Conservation (phyloP, 2,113 vertebrate genomes). For the Elephantulus edwardii region DNA sequence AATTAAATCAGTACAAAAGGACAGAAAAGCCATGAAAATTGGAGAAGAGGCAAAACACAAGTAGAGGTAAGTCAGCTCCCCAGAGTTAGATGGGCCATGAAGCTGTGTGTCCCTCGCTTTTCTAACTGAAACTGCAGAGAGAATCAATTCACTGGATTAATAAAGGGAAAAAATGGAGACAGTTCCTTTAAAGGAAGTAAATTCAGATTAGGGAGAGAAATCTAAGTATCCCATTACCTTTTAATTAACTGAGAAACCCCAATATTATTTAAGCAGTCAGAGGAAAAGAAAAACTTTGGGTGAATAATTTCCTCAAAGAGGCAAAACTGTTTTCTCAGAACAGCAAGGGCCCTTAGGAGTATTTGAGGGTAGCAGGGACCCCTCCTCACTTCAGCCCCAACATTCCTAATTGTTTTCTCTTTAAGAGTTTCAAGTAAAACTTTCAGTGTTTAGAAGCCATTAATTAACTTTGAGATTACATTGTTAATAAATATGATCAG, state of each 20-base stretch:
- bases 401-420: not conserved
- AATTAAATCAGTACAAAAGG: conserved; percentile 1
- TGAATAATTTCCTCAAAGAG: not conserved
- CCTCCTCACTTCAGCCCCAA: not conserved
- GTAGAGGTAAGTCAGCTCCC: not conserved
- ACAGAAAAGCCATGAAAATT: not conserved
- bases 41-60: not conserved
- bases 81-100: not conserved
- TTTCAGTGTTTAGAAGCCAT: conserved; percentile 1
- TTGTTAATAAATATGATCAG: not conserved
- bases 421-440: not conserved
- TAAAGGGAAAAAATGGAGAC: not conserved
- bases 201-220: conserved; percentile 3
- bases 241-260: conserved; percentile 3
- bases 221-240: not conserved
- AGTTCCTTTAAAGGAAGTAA: not conserved
- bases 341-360: not conserved
- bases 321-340: not conserved
- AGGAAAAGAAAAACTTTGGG: not conserved
- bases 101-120: not conserved
- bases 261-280: conserved; percentile 27
- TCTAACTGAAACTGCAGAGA: not conserved
- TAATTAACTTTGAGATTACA: conserved; percentile 26
- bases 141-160: not conserved
- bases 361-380: not conserved